These are phyloP conservation scores for Hypotaenidia okinawae DNA, from an alignment of 2,797 vertebrate genomes.

Conservation along the genomic window DNA sequence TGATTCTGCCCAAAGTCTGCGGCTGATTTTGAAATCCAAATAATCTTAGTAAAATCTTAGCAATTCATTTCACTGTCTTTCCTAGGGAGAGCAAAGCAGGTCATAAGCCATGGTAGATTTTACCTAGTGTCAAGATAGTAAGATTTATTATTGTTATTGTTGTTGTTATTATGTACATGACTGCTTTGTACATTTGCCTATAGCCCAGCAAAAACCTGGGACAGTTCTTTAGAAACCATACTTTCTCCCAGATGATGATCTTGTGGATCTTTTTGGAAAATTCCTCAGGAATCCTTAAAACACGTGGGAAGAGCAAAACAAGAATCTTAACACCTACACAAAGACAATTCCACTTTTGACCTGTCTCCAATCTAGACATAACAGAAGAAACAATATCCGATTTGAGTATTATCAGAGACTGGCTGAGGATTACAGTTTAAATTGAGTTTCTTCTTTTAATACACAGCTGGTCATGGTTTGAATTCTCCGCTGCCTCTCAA, in stretches of 20 bases:
- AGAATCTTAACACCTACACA: not conserved
- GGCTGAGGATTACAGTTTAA: not conserved
- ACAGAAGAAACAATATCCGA: not conserved
- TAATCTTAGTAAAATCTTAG: not conserved
- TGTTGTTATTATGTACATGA: not conserved
- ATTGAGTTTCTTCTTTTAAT: not conserved
- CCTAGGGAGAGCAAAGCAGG: not conserved
- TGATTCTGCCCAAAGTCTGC: not conserved
- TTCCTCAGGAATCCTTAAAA: not conserved
- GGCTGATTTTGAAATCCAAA: slow-evolving; percentile 11
- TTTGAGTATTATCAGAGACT: not conserved
- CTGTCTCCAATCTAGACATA: not conserved
- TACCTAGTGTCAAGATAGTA: not conserved
- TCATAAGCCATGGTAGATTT: not conserved
- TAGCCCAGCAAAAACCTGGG: not conserved
- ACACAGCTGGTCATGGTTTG: not conserved
- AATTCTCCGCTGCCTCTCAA: not conserved
- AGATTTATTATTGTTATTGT: not conserved
- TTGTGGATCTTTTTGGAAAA: not conserved
- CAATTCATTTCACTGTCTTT: not conserved
- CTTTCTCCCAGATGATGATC: not conserved
- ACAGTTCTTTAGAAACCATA: not conserved
- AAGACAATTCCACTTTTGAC: not conserved
- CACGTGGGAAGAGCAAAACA: not conserved
- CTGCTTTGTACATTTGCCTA: not conserved